phyloP scores from a whole-genome alignment of 1,140 invertebrate species.

The Aphaenogaster rudis region DNA sequence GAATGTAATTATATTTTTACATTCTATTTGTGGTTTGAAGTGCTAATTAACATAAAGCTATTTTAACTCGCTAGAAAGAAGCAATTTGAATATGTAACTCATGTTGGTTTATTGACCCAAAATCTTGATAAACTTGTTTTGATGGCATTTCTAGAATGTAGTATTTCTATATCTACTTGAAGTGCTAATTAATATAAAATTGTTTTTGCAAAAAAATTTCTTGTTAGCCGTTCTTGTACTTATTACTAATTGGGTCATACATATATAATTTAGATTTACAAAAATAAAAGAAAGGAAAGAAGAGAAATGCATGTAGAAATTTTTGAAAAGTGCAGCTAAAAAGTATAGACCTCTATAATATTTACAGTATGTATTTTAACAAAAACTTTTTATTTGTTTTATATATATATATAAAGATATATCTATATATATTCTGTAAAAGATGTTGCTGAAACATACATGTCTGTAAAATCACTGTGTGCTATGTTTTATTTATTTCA shows the following conservation, averaged over 20 bases:
- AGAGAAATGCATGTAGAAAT: not conserved
- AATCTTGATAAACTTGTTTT: not conserved
- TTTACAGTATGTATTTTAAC: not conserved
- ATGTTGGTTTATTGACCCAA: not conserved
- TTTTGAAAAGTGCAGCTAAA: not conserved
- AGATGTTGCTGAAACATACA: not conserved
- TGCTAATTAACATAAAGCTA: conserved; percentile 1
- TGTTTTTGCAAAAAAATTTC: not conserved
- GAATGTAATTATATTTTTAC: conserved; percentile 80
- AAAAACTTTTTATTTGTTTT: not conserved
- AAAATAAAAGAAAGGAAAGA: not conserved
- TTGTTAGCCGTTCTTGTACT: not conserved
- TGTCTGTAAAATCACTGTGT: conserved; percentile 21
- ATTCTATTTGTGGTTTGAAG: conserved; percentile 29
- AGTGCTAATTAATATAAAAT: not conserved
- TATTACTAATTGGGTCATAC: not conserved
- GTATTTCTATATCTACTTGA: not conserved
- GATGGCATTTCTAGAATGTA: not conserved
- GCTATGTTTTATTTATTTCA: conserved; percentile 31
- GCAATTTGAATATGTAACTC: not conserved
- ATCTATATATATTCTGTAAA: not conserved
- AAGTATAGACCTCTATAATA: not conserved
- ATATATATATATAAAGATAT: not conserved
- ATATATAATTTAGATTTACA: not conserved
- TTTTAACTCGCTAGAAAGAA: not conserved